Conservation (phyloP, 2,888 invertebrate genomes). For the Patella depressa region DNA sequence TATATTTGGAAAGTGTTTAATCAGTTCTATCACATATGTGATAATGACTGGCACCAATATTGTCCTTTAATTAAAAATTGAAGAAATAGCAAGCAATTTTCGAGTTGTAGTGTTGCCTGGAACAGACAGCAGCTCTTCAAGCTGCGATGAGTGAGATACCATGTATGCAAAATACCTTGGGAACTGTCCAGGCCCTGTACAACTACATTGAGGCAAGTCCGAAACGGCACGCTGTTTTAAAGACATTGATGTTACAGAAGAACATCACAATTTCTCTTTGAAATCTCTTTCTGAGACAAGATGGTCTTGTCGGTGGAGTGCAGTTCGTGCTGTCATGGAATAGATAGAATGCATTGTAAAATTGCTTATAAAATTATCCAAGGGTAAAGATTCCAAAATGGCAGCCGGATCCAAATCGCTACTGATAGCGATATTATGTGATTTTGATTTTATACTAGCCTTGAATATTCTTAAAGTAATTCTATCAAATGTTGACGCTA, state of each 20-base stretch:
- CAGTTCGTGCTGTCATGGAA: conserved; percentile 1
- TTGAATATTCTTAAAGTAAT: neutral
- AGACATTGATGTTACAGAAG: neutral
- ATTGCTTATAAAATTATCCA: neutral
- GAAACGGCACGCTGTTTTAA: neutral
- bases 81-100: too few species aligned
- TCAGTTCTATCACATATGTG: too few species aligned
- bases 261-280: neutral
- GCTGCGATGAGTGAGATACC: neutral
- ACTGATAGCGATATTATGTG: neutral
- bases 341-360: conserved; percentile 8
- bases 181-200: neutral
- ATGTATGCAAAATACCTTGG: too few species aligned
- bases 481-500: neutral
- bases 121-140: too few species aligned
- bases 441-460: neutral
- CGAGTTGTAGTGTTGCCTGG: too few species aligned
- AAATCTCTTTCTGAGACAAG: conserved; percentile 5
- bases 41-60: too few species aligned
- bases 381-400: neutral
- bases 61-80: too few species aligned
- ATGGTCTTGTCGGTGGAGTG: conserved; percentile 8
- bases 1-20: too few species aligned
- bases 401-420: neutral
- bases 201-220: neutral